A percentile compares a stretch with the other conserved stretches of the same genome.
phyloP scores from a whole-genome alignment of 2,797 vertebrate genomes.

The Tarsius wallacei region DNA sequence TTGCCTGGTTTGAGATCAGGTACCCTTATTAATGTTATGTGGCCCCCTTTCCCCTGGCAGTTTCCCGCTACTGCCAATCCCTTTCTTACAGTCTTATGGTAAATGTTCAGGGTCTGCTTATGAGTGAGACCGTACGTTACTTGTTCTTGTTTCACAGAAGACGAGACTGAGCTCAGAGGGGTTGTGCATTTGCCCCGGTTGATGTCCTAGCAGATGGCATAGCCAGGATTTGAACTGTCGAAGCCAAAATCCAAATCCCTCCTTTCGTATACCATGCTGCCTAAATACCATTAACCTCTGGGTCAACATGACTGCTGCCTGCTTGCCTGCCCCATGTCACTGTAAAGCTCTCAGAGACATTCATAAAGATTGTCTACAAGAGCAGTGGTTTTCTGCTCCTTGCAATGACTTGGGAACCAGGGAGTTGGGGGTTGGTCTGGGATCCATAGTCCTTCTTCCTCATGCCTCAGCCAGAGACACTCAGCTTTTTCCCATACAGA shows the following conservation, averaged over 20 bases:
- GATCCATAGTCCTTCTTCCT: neutral
- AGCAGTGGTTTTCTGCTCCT: neutral
- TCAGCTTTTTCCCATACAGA: neutral
- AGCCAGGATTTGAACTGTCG: neutral
- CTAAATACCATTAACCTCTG: neutral
- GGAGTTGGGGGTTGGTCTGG: too few relatives aligned
- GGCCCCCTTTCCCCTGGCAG: too few relatives aligned
- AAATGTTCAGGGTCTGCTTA: too few relatives aligned
- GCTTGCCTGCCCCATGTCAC: neutral
- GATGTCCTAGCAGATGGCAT: neutral
- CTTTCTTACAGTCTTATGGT: too few relatives aligned
- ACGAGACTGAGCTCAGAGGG: neutral
- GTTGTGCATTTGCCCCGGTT: neutral
- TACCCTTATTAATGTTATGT: too few relatives aligned
- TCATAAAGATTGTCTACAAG: neutral
- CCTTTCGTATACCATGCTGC: fast-evolving
- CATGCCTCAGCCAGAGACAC: neutral
- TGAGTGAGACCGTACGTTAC: too few relatives aligned
- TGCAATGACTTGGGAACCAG: neutral
- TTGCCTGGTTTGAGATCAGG: too few relatives aligned
- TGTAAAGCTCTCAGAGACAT: neutral
- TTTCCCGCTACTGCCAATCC: too few relatives aligned
- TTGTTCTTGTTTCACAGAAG: neutral
- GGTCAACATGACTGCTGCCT: neutral
- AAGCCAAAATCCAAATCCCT: neutral